Percentiles rank a stretch among this genome's conserved stretches.
Conservation (phyloP, 2,888 invertebrate genomes). For the Formica aserva region DNA sequence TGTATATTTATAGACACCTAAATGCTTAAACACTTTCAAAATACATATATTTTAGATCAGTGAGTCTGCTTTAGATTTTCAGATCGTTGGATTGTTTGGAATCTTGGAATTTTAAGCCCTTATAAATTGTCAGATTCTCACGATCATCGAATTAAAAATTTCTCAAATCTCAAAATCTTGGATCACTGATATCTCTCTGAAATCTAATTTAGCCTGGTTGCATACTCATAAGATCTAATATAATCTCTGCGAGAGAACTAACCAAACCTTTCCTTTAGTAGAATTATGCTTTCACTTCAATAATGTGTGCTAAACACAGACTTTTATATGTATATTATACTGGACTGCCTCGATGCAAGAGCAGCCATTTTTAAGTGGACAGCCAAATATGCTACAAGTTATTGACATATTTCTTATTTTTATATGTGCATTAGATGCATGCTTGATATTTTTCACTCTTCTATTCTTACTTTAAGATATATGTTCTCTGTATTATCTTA, state of each 20-base stretch:
- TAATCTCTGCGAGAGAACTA: conserved; percentile 14
- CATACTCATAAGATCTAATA: conserved; percentile 9
- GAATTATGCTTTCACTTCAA: conserved; percentile 26
- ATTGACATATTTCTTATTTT: too few species aligned
- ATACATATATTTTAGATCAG: conserved; percentile 20
- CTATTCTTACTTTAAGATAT: too few species aligned
- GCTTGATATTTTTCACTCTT: too few species aligned
- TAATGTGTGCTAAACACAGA: conserved; percentile 15
- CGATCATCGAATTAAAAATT: conserved; percentile 4
- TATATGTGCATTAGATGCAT: too few species aligned
- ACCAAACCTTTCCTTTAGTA: not conserved
- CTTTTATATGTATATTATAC: too few species aligned
- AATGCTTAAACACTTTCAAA: conserved; percentile 4
- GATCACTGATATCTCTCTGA: not conserved
- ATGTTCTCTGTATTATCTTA: too few species aligned
- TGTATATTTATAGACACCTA: conserved; percentile 27
- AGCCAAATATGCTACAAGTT: too few species aligned
- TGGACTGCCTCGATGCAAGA: too few species aligned
- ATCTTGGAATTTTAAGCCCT: conserved; percentile 36
- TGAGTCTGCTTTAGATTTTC: conserved; percentile 23
- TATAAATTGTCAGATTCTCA: conserved; percentile 3
- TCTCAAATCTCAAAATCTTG: not conserved
- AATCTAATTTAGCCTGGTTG: not conserved
- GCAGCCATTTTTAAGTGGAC: too few species aligned
- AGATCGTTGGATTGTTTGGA: conserved; percentile 29